Base-by-base conservation (phyloP, 2,113 vertebrate genomes). In the Eolophus roseicapilla region DNA sequence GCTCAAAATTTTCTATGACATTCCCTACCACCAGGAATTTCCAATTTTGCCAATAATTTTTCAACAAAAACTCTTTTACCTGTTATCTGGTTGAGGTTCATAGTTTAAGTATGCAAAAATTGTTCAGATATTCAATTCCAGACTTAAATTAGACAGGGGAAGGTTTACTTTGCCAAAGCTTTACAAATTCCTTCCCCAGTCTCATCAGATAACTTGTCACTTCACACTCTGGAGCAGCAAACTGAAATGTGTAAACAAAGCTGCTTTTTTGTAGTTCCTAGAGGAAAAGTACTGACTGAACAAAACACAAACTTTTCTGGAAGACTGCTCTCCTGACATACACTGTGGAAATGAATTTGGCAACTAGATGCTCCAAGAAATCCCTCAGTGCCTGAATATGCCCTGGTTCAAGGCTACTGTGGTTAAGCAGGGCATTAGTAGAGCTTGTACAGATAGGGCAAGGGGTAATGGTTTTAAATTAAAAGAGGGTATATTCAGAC, bases 171-270 rank as follows among this genome's bases (percentile, higher is more conserved):
- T 83, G 82, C 19, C 60, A 77, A 62, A 77, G 60, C 43, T 86
- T 74, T 71, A 74, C 0, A 0, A n/a, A 83, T 77, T 85, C 31
- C 11, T 90, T 88, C 53, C 62, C 29, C 0, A 0, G 7, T 78
- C 47, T 77, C n/a, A 70, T 83, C 80, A 88, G 60, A 52, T 69
- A 94, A 68, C 76, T 81, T 92, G 49, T 62, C 77, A 90, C 71
- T 91, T 81, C 76, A 74, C 55, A 71, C 68, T 90, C 27, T 33
- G 46, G 46, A 90, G 60, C 39, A 75, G 67, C 23, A 83, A 93
- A 89, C 25, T 43, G 68, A 92, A 94, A 92, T 55, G 39, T 62
- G 55, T 65, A 82, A 94, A 65, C 37, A 90, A 90, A 92, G 52
- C 21, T 68, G 44, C 43, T 86, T 87, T 87, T 93, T 73, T 53